Base-by-base conservation (phyloP, 30 jellyfish, hydroid and myxozoan species). In the Cassiopea andromeda region DNA sequence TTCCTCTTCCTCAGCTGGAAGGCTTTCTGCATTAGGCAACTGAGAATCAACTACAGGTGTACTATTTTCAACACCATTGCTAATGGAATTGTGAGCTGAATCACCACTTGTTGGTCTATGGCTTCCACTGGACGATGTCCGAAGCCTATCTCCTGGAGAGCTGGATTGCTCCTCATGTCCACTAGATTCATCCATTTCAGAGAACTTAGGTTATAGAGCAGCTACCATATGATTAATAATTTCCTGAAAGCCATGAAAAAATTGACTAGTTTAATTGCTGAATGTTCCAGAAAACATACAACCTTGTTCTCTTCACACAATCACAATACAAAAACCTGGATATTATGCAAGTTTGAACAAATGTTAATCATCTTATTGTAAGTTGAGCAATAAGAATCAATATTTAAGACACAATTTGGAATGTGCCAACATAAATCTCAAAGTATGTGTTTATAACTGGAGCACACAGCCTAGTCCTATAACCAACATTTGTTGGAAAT, bases 41-140 rank as follows among this genome's bases (percentile, higher is more conserved):
- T 18, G 54, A 19, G 74, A 58, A 3, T 19, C 69, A 6, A 43
- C 71, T 7, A 14, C 75, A 4, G 86, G 17, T 16, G 74, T 5
- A 46, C 57, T 7, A 49, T 54, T 14, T 19, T 58, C 69, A 7
- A 73, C 50, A n/a, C 68, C 60, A n/a, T 69, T 27, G 8, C 74
- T 38, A 27, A 47, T 47, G 13, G 86, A 77, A 18, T 77, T 46
- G 14, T 48, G 73, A 1, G 54, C 45, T 46, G 86, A 77, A 8
- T 17, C 74, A 5, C 86, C 74, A 75, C 83, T 75, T 75, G 27
- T 75, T 58, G 86, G 15, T 46, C 86, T 48, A 14, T 77, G 75
- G 49, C 86, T 77, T 27, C 27, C 74, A 48, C 86, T 77, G 16
- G 86, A 77, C 50, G 86, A 45, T 48, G 70, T 58, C 18, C 54